Base-by-base conservation (phyloP, 2,113 vertebrate species). In the Erpornis zantholeuca region DNA sequence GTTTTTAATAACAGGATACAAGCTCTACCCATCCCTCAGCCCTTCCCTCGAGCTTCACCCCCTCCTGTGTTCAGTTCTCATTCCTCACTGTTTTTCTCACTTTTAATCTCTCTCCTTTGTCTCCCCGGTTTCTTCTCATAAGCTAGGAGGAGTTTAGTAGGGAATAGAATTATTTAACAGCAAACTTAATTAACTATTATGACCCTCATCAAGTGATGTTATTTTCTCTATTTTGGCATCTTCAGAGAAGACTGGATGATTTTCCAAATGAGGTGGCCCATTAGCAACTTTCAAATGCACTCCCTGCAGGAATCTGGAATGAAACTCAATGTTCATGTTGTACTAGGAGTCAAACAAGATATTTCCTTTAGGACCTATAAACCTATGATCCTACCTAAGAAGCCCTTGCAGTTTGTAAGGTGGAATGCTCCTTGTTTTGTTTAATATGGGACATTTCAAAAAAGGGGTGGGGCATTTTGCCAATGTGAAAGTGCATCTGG, bases 1-100 rank as follows among this genome's bases (percentile, higher is more conserved):
- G 57, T 87, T 94, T 95, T 91, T 92, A 94, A 92, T 91, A 95
- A 91, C 61, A 54, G 13, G 36, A 72, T 72, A 95, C 66, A 73
- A 91, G 50, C 45, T 91, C 52, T 92, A 25, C 12, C 31, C 33
- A 52, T 29, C 21, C 50, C 50, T 88, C 33, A 87, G 57, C 20
- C 59, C 49, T 66, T 94, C 65, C 77, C 57, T 53, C 3, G 40
- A 84, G 61, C 42, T 85, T 91, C 50, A 42, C 25, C 6, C 29
- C 33, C 73, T 94, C 33, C 75, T 89, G 52, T 84, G 84, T 60
- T 36, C 28, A 45, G 78, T 68, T 50, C 40, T 95, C 76, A 73
- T 82, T 77, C 24, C 42, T 84, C 75, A 82, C 63, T 52, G 23
- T 28, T 85, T 80, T 94, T 94, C 70, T 95, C 33, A 59, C 40